These are phyloP conservation scores for Drosophila suzukii DNA, from an alignment of 1,140 invertebrate species.

Conservation along the genomic window DNA sequence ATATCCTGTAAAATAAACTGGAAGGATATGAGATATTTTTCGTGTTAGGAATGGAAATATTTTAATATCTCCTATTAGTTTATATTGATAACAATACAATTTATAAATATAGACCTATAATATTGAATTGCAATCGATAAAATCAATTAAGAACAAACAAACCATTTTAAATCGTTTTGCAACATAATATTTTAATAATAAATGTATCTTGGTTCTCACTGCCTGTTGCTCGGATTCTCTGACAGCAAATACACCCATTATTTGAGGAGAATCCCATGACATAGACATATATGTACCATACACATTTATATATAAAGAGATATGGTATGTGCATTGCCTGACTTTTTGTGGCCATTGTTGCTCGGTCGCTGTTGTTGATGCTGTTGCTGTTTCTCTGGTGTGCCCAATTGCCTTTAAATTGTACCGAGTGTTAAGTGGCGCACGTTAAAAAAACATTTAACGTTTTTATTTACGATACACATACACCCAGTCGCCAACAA, in stretches of 20 bases:
- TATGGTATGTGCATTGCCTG: constrained; percentile 52
- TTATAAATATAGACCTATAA: no score
- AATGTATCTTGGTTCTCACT: no score
- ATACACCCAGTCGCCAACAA: constrained; percentile 47
- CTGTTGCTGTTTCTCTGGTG: constrained; percentile 54
- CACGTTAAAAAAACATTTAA: constrained; percentile 83
- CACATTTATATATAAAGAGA: constrained; percentile 26
- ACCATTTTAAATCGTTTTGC: no score
- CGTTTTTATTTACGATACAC: constrained; percentile 77
- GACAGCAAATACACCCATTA: constrained; percentile 23
- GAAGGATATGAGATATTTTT: no score
- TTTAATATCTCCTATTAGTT: no score
- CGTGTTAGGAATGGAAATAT: no score
- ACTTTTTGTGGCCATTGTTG: constrained; percentile 65
- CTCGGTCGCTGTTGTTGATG: constrained; percentile 26
- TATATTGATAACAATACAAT: no score
- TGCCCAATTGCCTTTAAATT: constrained; percentile 82
- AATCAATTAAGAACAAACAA: no score
- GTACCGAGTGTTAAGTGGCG: constrained; percentile 79
- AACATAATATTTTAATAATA: no score
- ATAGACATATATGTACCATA: constrained; percentile 35
- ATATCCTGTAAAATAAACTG: no score
- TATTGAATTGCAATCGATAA: no score
- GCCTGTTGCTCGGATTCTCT: constrained; percentile 15
- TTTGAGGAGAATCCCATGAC: constrained; percentile 23